Evolutionary conservation across 2,797 vertebrate genomes (phyloP).

Genomic region (Simalia tracyae): DNA sequence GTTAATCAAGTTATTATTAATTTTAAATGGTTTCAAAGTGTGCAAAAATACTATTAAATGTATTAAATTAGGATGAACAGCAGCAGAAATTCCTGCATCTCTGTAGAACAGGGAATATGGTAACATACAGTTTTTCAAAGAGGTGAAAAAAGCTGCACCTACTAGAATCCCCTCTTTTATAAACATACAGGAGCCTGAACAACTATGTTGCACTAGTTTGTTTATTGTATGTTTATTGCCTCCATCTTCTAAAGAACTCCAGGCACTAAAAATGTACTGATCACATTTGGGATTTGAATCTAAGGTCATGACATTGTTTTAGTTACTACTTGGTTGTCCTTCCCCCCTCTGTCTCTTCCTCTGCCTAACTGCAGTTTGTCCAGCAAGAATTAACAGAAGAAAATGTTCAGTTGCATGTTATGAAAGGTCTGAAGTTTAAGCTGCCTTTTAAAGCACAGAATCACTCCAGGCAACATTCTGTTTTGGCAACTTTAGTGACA

Average conservation of each 20-base stretch:
- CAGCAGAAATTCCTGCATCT: background rate
- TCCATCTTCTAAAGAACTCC: background rate
- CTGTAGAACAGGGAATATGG: background rate
- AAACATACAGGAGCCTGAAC: background rate
- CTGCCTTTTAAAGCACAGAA: background rate
- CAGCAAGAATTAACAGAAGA: background rate
- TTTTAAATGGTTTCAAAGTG: background rate
- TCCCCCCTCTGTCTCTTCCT: background rate
- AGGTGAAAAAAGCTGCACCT: background rate
- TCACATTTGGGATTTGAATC: background rate
- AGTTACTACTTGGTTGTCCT: background rate
- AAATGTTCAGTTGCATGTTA: background rate
- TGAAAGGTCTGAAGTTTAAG: background rate
- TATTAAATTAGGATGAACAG: background rate
- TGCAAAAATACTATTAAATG: background rate
- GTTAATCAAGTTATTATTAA: background rate
- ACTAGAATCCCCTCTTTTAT: background rate
- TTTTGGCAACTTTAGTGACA: background rate
- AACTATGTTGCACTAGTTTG: background rate
- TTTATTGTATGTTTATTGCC: background rate
- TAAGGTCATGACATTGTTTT: background rate
- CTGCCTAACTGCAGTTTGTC: background rate
- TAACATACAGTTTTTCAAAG: background rate
- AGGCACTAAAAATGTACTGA: background rate
- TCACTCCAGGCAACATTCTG: background rate